A percentile compares a stretch with the other conserved stretches of the same genome.
These are phyloP conservation scores for Amitus sp. DNA, from an alignment of 2,888 invertebrate genomes.

Conservation along the genomic window DNA sequence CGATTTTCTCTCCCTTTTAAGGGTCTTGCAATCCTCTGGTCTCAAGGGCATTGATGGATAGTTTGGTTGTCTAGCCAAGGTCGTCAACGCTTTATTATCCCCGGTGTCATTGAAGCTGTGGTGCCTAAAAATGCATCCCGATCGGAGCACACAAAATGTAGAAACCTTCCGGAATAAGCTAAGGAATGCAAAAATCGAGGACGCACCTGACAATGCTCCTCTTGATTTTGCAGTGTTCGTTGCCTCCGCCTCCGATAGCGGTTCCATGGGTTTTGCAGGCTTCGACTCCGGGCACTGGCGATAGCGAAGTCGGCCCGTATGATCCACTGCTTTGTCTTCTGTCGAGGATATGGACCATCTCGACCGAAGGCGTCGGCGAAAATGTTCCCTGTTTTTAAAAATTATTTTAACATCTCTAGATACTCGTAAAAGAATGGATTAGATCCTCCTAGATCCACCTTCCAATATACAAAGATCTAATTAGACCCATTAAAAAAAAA, in stretches of 20 bases:
- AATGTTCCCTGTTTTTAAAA: constrained; percentile 55
- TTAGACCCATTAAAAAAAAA: constrained; percentile 1
- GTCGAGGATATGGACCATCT: constrained; percentile 61
- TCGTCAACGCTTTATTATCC: constrained; percentile 60
- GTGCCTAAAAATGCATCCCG: too few species aligned
- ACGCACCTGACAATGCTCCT: constrained; percentile 63
- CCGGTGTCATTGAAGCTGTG: constrained; percentile 64
- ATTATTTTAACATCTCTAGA: neutral
- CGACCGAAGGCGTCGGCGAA: constrained; percentile 63
- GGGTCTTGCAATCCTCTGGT: constrained; percentile 57
- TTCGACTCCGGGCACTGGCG: constrained; percentile 62
- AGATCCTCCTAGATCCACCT: too few species aligned
- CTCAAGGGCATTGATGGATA: constrained; percentile 63
- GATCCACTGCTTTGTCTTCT: constrained; percentile 61
- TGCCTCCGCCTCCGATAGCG: constrained; percentile 59
- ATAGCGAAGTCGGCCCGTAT: constrained; percentile 57
- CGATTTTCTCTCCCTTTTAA: constrained; percentile 54
- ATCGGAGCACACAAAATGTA: too few species aligned
- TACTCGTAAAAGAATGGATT: too few species aligned
- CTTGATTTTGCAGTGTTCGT: constrained; percentile 61
- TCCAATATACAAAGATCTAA: too few species aligned
- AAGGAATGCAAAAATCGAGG: too few species aligned
- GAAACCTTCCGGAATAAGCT: too few species aligned
- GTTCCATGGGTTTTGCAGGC: constrained; percentile 63
- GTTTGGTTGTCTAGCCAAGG: constrained; percentile 60